Evolutionary conservation across 37 sponge, comb jelly and placozoan species (phyloP), one percentile per base, ranked within the genome.

Genomic region (Trichoplax adhaerens): DNA sequence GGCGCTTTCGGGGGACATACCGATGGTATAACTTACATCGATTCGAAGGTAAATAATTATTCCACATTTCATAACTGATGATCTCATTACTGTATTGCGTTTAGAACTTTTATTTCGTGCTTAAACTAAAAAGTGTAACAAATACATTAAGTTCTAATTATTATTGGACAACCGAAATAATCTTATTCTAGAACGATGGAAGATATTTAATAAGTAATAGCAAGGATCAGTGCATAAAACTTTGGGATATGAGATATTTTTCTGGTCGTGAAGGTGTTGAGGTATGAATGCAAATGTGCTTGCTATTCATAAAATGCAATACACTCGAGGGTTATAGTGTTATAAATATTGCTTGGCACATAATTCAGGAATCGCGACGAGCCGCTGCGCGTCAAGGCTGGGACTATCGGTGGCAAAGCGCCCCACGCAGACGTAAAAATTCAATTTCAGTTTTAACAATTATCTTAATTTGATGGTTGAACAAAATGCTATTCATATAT

Each of bases 171-270:
- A 29, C 29, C 29, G 29, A 29, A 29, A 29, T 29, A 29, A 29
- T 29, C 29, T 29, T 29, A 29, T 29, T 57, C 12, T 63, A 84
- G 79, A 83, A 81, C 5, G 89, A 88, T 58, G 76, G 74, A 29
- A 70, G 87, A 2, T 79, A 88, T 71, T 69, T 94, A 50, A 80
- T 94, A 64, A 83, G 89, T 53, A 94, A 94, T 80, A 83, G 82
- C 63, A 94, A 94, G 72, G 94, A 94, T 65, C 94, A 94, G 74
- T 71, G 83, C 48, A 81, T 86, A 50, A 94, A 94, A 65, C 69
- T 94, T 70, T 94, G 94, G 94, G 94, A 94, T 68, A 53, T 83
- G 49, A 74, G 94, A n/a, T 72, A 73, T 52, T 83, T 85, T 57
- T 81, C 82, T 12, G 50, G 55, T 3, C 52, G 50, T 48, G 76